Conservation (phyloP, 2,888 invertebrate genomes). For the Myopa testacea region DNA sequence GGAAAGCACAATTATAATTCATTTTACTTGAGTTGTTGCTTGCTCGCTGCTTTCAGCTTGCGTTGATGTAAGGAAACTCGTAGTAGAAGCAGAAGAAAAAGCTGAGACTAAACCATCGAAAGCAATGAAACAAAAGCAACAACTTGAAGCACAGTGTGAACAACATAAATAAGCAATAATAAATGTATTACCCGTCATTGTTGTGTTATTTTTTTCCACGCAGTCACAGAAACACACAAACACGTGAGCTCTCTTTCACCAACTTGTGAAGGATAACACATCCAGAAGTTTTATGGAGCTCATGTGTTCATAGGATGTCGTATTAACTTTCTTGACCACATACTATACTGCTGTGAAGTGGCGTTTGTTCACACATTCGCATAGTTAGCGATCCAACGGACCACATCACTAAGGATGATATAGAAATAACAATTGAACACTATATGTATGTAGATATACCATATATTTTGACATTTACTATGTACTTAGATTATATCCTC, state of each 20-base stretch:
- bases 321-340: conserved; percentile 8
- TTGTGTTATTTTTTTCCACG: neutral
- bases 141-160: neutral
- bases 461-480: too few relatives aligned
- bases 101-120: neutral
- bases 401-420: too few relatives aligned
- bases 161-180: conserved; percentile 40
- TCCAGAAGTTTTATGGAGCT: neutral
- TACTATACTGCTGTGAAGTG: neutral
- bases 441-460: too few relatives aligned
- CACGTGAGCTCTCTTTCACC: neutral
- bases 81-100: neutral
- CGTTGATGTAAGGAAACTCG: neutral
- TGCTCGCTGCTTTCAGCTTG: neutral
- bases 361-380: neutral
- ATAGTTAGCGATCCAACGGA: too few relatives aligned
- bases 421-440: too few relatives aligned
- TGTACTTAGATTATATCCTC: too few relatives aligned
- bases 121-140: neutral
- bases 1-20: conserved; percentile 10
- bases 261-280: neutral
- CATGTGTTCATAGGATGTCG: conserved; percentile 16
- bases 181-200: conserved; percentile 19
- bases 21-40: conserved; percentile 7
- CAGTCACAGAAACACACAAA: neutral